Evolutionary conservation across 2,797 vertebrate genomes (phyloP).

Genomic region (Chaetophractus vellerosus): DNA sequence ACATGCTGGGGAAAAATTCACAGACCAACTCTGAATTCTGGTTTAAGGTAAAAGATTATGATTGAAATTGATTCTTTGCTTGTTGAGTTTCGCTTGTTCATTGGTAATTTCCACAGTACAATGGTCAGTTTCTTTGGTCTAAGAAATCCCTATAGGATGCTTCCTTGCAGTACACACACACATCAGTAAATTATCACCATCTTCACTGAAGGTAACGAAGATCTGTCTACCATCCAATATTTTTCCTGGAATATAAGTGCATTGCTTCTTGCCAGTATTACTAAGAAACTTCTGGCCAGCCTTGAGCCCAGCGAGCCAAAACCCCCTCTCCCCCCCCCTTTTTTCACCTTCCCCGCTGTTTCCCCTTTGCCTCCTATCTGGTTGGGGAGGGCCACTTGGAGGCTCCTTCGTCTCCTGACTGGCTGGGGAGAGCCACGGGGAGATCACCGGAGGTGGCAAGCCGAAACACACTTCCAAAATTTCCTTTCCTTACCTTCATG

Average conservation of each 20-base stretch:
- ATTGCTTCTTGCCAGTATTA: slow-evolving; percentile 13
- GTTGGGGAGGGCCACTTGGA: no score
- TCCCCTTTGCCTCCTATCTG: no score
- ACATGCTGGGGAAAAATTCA: slow-evolving; percentile 1
- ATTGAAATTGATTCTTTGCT: slow-evolving; percentile 8
- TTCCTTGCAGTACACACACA: background rate
- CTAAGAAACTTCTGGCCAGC: slow-evolving; percentile 49
- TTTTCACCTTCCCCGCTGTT: no score
- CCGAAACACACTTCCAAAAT: slow-evolving; percentile 57
- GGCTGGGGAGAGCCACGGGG: no score
- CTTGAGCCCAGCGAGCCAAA: no score
- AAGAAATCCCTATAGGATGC: slow-evolving; percentile 22
- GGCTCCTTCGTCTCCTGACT: no score
- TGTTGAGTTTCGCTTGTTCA: slow-evolving; percentile 40
- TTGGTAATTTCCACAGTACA: background rate
- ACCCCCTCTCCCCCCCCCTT: no score
- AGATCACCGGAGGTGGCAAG: no score
- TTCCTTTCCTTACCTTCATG: slow-evolving; percentile 65
- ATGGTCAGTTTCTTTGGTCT: background rate
- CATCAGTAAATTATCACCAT: background rate
- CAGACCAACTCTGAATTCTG: background rate
- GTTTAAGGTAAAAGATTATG: background rate
- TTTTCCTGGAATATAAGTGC: slow-evolving; percentile 2
- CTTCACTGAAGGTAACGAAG: slow-evolving; percentile 35
- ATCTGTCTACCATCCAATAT: background rate